These are phyloP conservation scores for Dryobota labecula DNA, from an alignment of 2,888 invertebrate species.

Conservation along the genomic window DNA sequence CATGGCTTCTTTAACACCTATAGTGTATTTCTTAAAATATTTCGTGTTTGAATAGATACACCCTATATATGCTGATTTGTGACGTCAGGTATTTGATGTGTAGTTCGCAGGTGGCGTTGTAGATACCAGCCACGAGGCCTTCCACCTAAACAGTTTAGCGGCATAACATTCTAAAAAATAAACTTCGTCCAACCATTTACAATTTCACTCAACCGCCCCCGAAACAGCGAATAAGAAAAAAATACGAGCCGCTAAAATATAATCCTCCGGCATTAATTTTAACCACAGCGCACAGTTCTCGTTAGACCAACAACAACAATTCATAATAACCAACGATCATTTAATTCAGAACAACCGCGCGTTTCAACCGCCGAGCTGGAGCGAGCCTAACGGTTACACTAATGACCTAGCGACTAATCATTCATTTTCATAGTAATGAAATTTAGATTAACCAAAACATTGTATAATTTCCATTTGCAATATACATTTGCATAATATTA, in stretches of 20 bases:
- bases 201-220: not conserved
- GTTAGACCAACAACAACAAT: slow-evolving; percentile 45
- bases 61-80: too few relatives aligned
- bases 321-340: slow-evolving; percentile 39
- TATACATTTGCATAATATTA: slow-evolving; percentile 37
- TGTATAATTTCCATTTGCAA: slow-evolving; percentile 55
- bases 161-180: not conserved
- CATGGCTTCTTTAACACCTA: too few relatives aligned
- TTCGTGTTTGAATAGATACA: too few relatives aligned
- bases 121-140: too few relatives aligned
- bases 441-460: slow-evolving; percentile 61
- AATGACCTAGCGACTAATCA: slow-evolving; percentile 60
- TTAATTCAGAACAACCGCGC: slow-evolving; percentile 36
- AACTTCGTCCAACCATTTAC: not conserved
- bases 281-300: slow-evolving; percentile 20
- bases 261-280: slow-evolving; percentile 31
- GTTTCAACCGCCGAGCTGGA: slow-evolving; percentile 34
- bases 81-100: too few relatives aligned
- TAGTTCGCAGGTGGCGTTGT: too few relatives aligned
- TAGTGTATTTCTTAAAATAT: too few relatives aligned
- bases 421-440: slow-evolving; percentile 64
- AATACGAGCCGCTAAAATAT: slow-evolving; percentile 5
- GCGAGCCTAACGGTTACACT: slow-evolving; percentile 47
- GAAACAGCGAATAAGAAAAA: slow-evolving; percentile 11
- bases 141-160: too few relatives aligned